Conservation (phyloP, 1,140 invertebrate genomes). For the Caligus rogercresseyi region DNA sequence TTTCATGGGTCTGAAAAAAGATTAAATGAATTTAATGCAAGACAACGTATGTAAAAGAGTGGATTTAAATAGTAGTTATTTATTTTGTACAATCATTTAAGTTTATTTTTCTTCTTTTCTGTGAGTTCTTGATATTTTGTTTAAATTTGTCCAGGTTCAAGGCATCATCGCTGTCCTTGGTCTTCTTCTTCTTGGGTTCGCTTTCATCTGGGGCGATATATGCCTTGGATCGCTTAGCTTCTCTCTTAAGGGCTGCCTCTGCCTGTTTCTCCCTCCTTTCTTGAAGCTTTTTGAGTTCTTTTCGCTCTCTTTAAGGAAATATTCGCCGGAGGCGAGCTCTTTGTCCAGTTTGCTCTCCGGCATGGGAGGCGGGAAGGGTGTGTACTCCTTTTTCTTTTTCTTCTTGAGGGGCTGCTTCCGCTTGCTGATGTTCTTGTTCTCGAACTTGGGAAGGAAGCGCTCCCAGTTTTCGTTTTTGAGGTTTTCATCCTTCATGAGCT, state of each 20-base stretch:
- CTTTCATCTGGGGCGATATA: constrained; percentile 63
- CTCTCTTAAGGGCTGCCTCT: constrained; percentile 43
- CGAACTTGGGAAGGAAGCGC: constrained; percentile 87
- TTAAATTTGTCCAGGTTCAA: constrained; percentile 9
- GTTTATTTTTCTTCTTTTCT: constrained; percentile 3
- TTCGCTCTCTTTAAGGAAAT: constrained; percentile 74
- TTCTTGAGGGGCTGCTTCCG: constrained; percentile 67
- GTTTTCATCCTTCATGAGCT: constrained; percentile 52
- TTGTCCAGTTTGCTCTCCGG: constrained; percentile 84
- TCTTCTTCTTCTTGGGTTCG: neutral
- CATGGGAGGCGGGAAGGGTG: constrained; percentile 89
- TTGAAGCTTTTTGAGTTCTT: constrained; percentile 49
- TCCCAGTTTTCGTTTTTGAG: constrained; percentile 79
- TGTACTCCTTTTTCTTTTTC: constrained; percentile 74
- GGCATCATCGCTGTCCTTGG: neutral
- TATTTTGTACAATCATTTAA: too few relatives aligned
- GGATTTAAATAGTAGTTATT: too few relatives aligned
- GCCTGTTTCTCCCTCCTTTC: constrained; percentile 45
- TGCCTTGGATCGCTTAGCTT: constrained; percentile 54
- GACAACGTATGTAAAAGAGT: too few relatives aligned
- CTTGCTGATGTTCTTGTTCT: constrained; percentile 71
- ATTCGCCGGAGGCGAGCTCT: constrained; percentile 83
- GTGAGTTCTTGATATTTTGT: neutral
- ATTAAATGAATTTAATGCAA: neutral
- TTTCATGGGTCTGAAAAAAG: neutral